Percentiles rank a stretch among this genome's conserved stretches.
These are phyloP conservation scores for Apaloderma vittatum DNA, from an alignment of 2,113 vertebrate genomes.

Conservation along the genomic window DNA sequence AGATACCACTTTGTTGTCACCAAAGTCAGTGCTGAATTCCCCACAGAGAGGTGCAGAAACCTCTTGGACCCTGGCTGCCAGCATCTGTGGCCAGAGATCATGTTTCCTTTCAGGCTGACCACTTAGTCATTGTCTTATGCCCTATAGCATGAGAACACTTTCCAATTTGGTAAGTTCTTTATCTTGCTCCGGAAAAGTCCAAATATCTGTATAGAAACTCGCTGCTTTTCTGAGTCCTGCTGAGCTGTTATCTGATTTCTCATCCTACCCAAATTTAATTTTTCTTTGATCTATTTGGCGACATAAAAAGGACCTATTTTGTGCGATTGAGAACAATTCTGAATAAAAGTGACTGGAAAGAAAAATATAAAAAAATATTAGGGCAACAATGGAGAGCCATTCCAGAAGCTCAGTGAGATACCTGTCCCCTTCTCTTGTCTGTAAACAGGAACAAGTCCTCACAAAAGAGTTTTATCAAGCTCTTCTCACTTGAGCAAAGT, in stretches of 20 bases:
- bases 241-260: not conserved
- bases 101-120: not conserved
- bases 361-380: not conserved
- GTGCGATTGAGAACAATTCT: not conserved
- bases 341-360: not conserved
- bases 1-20: not conserved
- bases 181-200: not conserved
- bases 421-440: not conserved
- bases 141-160: rapidly evolving
- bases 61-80: not conserved
- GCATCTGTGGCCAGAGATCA: rapidly evolving
- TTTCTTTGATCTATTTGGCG: not conserved
- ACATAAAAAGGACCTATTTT: not conserved
- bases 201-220: not conserved
- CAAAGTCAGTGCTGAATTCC: not conserved
- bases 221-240: not conserved
- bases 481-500: not conserved
- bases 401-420: not conserved
- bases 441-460: not conserved
- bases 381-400: not conserved
- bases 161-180: not conserved
- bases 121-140: not conserved
- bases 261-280: not conserved
- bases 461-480: not conserved
- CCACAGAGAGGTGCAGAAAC: not conserved